phyloP scores from a whole-genome alignment of 1,140 invertebrate species.

The Eubasilissa regina region DNA sequence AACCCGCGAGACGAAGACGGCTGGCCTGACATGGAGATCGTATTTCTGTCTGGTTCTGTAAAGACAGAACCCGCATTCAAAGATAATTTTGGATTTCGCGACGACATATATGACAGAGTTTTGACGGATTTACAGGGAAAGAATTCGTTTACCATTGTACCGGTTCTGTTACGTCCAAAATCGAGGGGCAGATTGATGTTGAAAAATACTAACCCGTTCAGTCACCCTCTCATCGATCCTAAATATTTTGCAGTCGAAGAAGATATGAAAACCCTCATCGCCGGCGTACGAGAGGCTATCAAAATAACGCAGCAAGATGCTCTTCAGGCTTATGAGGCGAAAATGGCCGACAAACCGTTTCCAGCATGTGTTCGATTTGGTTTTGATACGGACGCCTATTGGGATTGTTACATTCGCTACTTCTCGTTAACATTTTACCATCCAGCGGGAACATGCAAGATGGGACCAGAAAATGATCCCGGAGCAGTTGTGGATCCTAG shows the following conservation, averaged over 20 bases:
- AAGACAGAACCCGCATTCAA: constrained; percentile 71
- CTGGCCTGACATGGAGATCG: constrained; percentile 83
- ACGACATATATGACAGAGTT: constrained; percentile 73
- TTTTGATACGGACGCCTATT: constrained; percentile 80
- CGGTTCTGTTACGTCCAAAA: constrained; percentile 81
- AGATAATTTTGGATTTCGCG: constrained; percentile 73
- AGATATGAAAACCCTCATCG: constrained; percentile 76
- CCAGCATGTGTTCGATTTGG: constrained; percentile 76
- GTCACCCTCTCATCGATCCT: constrained; percentile 85
- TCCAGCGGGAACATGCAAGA: constrained; percentile 87
- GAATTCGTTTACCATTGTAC: constrained; percentile 71
- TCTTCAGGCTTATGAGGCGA: constrained; percentile 74
- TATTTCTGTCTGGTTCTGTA: constrained; percentile 76
- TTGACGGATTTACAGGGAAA: constrained; percentile 50
- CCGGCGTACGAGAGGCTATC: constrained; percentile 76
- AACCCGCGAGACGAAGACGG: constrained; percentile 75
- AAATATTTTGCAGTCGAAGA: constrained; percentile 82
- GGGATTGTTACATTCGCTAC: constrained; percentile 79
- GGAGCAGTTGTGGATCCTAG: constrained; percentile 81
- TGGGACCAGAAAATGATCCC: constrained; percentile 81
- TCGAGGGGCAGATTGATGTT: constrained; percentile 82
- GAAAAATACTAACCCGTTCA: constrained; percentile 78
- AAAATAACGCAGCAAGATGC: constrained; percentile 74
- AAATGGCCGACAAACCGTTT: constrained; percentile 76
- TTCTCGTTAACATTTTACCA: constrained; percentile 85